Conservation (phyloP, 2,888 invertebrate species). For the Brenthis ino region DNA sequence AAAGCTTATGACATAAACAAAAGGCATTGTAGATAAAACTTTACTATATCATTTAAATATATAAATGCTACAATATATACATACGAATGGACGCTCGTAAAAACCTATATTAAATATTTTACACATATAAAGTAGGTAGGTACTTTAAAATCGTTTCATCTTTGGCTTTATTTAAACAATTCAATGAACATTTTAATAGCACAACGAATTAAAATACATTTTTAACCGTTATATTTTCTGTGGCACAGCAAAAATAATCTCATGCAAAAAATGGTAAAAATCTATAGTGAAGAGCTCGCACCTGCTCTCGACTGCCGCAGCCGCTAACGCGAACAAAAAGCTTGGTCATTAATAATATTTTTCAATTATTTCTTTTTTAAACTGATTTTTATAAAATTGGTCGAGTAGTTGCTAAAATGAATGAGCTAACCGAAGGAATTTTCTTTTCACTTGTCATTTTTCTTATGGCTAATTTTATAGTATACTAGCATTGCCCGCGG, state of each 20-base stretch:
- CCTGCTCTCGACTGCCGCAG: constrained; percentile 34
- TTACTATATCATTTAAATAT: too few species aligned
- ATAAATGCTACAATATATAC: too few species aligned
- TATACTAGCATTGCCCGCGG: too few species aligned
- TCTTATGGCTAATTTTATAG: neutral
- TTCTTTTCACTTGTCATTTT: constrained; percentile 3
- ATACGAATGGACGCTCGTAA: too few species aligned
- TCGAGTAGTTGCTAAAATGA: constrained; percentile 11
- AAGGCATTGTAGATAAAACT: too few species aligned
- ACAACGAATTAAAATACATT: constrained; percentile 16
- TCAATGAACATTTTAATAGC: constrained; percentile 1
- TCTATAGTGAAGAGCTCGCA: constrained; percentile 29
- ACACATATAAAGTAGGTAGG: neutral
- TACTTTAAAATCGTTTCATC: neutral
- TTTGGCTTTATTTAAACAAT: neutral
- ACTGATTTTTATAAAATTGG: constrained; percentile 16
- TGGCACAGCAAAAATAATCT: constrained; percentile 23
- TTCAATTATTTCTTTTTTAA: constrained; percentile 27
- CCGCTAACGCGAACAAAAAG: constrained; percentile 33
- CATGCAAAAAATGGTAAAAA: constrained; percentile 26
- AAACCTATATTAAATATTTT: too few species aligned
- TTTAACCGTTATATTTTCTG: constrained; percentile 22
- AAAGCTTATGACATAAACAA: too few species aligned
- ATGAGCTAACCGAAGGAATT: neutral
- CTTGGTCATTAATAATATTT: constrained; percentile 28